phyloP scores from a whole-genome alignment of 2,797 vertebrate species.

The Acestrorhynchus altus region DNA sequence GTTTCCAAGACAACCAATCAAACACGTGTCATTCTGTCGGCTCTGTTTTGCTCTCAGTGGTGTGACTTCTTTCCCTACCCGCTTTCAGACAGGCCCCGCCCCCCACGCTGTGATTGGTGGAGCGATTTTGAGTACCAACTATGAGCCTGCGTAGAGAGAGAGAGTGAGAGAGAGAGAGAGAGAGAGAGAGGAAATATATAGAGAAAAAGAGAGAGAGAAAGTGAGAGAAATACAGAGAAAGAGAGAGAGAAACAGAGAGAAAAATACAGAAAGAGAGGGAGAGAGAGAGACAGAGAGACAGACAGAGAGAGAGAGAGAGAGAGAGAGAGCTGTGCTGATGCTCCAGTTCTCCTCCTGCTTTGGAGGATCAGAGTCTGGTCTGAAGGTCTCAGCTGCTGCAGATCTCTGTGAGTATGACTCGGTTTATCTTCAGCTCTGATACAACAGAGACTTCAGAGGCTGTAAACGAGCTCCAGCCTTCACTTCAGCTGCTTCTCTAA shows the following conservation, averaged over 20 bases:
- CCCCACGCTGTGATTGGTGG: background rate
- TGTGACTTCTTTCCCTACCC: background rate
- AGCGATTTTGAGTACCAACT: background rate
- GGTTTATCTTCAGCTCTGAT: no score
- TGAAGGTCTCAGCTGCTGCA: no score
- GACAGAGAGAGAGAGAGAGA: background rate
- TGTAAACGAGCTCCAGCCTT: no score
- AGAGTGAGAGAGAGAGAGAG: background rate
- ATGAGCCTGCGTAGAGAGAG: background rate
- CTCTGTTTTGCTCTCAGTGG: background rate
- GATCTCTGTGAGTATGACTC: no score
- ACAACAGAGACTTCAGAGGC: no score
- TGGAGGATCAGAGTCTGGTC: background rate
- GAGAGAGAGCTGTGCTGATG: background rate
- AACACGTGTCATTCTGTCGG: conserved; percentile 56
- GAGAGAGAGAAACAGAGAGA: background rate
- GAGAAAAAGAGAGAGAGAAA: background rate
- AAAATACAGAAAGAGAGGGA: no score
- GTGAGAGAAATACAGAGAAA: background rate
- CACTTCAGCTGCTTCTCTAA: background rate
- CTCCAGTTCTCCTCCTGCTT: background rate
- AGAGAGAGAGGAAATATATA: conserved; percentile 6
- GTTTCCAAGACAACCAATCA: conserved; percentile 66
- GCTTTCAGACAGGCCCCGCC: background rate
- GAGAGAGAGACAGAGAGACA: background rate